phyloP scores from a whole-genome alignment of 2,888 invertebrate species.

The Exephanes ischioxanthus region DNA sequence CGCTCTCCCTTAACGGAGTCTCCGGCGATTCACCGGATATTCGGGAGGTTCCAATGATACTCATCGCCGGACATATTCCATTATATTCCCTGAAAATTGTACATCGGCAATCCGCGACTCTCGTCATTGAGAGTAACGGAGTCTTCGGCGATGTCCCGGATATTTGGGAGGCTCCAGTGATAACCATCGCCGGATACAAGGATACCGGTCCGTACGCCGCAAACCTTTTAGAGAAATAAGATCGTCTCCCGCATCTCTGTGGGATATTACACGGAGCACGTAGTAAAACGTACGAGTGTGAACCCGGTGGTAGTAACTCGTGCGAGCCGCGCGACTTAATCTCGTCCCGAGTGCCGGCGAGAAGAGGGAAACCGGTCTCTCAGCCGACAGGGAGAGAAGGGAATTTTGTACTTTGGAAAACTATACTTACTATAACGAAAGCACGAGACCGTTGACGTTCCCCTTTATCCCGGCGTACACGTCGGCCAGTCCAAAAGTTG shows the following conservation, averaged over 20 bases:
- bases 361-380: slow-evolving; percentile 4
- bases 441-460: slow-evolving; percentile 9
- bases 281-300: slow-evolving; percentile 3
- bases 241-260: slow-evolving; percentile 33
- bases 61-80: no score
- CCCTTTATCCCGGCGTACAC: slow-evolving; percentile 10
- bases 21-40: no score
- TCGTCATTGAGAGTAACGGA: neutral
- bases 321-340: slow-evolving; percentile 29
- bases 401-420: slow-evolving; percentile 6
- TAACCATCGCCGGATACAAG: no score
- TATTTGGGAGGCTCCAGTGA: neutral
- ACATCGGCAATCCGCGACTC: neutral
- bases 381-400: neutral
- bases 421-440: neutral
- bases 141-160: neutral
- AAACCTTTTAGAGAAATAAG: slow-evolving; percentile 64
- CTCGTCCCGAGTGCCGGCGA: slow-evolving; percentile 12
- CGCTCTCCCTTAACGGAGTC: no score
- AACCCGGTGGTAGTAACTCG: neutral
- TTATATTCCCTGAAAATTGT: no score
- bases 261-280: slow-evolving; percentile 14
- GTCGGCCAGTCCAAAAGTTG: slow-evolving; percentile 30
- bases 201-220: slow-evolving; percentile 29
- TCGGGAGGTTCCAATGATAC: no score